Evolutionary conservation across 2,888 invertebrate genomes (phyloP).

Genomic region (Mechanitis mazaeus): DNA sequence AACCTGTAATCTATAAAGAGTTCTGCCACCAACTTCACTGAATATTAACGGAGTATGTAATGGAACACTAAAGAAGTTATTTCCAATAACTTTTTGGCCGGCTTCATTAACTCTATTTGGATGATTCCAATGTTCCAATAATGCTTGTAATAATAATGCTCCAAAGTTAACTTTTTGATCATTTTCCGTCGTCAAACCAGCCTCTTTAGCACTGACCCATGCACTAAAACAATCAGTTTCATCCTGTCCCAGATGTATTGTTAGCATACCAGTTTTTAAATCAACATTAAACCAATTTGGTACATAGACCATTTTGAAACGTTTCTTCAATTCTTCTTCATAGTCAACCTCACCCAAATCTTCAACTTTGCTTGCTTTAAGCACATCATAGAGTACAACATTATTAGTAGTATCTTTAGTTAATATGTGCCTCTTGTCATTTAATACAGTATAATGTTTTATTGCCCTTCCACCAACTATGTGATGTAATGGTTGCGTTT

Average conservation of each 20-base stretch:
- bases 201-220: constrained; percentile 98
- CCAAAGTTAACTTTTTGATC: constrained; percentile 98
- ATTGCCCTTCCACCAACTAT: constrained; percentile 96
- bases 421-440: constrained; percentile 96
- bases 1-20: constrained; percentile 86
- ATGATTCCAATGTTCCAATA: constrained; percentile 96
- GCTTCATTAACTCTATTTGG: constrained; percentile 79
- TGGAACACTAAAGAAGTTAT: constrained; percentile 92
- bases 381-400: constrained; percentile 93
- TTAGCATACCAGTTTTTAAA: constrained; percentile 98
- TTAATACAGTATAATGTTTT: constrained; percentile 92
- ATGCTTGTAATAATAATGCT: constrained; percentile 92
- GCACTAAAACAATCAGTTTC: constrained; percentile 98
- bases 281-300: constrained; percentile 99
- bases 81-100: constrained; percentile 84
- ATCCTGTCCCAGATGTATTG: constrained; percentile 97
- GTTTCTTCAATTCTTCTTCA: constrained; percentile 93
- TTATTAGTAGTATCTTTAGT: constrained; percentile 93
- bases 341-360: constrained; percentile 94
- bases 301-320: constrained; percentile 95
- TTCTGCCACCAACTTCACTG: constrained; percentile 97
- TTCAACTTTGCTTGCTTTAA: constrained; percentile 91
- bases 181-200: constrained; percentile 86
- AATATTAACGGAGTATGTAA: constrained; percentile 97
- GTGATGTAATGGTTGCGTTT: constrained; percentile 76